Conservation (phyloP, 2,113 vertebrate species). For the Ochotona curzoniae region DNA sequence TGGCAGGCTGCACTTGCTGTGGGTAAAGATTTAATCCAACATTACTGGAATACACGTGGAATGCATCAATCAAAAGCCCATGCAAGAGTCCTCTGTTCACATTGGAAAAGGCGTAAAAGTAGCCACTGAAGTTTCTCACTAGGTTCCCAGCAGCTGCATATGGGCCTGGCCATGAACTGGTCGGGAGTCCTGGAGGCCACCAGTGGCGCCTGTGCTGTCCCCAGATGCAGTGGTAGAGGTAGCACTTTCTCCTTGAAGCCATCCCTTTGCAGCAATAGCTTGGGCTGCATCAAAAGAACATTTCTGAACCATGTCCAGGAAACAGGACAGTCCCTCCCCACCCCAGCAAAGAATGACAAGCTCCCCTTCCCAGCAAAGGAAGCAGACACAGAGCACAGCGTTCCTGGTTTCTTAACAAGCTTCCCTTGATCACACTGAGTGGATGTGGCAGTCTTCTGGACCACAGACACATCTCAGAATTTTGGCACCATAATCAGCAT, state of each 20-base stretch:
- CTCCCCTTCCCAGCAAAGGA: conserved; percentile 61
- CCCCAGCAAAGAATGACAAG: conserved; percentile 10
- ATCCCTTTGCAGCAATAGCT: not conserved
- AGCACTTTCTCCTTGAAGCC: conserved; percentile 45
- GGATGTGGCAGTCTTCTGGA: not conserved
- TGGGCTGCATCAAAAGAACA: conserved; percentile 73
- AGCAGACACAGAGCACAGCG: conserved; percentile 1
- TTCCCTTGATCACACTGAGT: conserved; percentile 31
- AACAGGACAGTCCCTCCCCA: conserved; percentile 64
- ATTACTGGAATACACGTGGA: conserved; percentile 21
- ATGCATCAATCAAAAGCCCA: conserved; percentile 25
- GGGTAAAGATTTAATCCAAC: conserved; percentile 66
- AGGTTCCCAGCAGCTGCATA: conserved; percentile 64
- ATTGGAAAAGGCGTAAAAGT: conserved; percentile 63
- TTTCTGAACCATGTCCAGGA: conserved; percentile 69
- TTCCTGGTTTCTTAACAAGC: conserved; percentile 77
- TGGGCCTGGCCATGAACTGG: not conserved
- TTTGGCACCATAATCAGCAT: too few species aligned
- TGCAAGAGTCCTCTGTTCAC: conserved; percentile 47
- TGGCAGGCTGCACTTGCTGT: conserved; percentile 19
- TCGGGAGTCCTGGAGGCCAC: not conserved
- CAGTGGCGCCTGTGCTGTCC: not conserved
- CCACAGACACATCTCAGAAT: not conserved
- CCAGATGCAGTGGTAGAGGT: not conserved
- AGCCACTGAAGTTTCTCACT: conserved; percentile 63